Conservation (phyloP, 1,140 invertebrate genomes). For the Leptinotarsa texana region DNA sequence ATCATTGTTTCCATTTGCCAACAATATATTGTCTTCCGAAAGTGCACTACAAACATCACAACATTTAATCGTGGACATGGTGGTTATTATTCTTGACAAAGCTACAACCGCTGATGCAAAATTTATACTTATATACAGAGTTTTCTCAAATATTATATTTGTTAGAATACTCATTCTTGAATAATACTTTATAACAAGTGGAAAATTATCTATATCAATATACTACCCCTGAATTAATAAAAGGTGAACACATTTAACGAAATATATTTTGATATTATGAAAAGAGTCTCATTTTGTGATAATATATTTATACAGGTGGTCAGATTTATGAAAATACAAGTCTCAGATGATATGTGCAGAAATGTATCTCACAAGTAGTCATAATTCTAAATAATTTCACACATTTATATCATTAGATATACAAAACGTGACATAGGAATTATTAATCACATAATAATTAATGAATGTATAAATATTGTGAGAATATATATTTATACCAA, state of each 20-base stretch:
- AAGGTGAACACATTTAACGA: neutral
- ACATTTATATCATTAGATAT: no score
- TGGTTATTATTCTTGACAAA: no score
- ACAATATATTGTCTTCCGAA: constrained; percentile 10
- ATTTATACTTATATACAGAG: no score
- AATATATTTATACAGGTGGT: neutral
- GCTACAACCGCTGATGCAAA: no score
- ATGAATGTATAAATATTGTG: no score
- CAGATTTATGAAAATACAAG: neutral
- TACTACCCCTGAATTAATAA: neutral
- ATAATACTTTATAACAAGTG: no score
- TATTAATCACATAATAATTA: no score
- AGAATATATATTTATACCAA: no score
- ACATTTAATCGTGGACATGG: neutral
- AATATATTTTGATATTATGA: neutral
- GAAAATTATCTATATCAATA: neutral
- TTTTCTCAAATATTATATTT: no score
- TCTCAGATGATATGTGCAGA: neutral
- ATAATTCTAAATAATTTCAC: no score
- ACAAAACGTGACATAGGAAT: no score
- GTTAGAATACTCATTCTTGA: no score
- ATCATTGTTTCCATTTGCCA: constrained; percentile 3
- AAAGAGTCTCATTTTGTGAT: neutral
- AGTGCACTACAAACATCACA: constrained; percentile 9
- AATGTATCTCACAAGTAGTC: neutral